These are phyloP conservation scores for Lota lota DNA, from an alignment of 2,113 vertebrate genomes.

Conservation along the genomic window DNA sequence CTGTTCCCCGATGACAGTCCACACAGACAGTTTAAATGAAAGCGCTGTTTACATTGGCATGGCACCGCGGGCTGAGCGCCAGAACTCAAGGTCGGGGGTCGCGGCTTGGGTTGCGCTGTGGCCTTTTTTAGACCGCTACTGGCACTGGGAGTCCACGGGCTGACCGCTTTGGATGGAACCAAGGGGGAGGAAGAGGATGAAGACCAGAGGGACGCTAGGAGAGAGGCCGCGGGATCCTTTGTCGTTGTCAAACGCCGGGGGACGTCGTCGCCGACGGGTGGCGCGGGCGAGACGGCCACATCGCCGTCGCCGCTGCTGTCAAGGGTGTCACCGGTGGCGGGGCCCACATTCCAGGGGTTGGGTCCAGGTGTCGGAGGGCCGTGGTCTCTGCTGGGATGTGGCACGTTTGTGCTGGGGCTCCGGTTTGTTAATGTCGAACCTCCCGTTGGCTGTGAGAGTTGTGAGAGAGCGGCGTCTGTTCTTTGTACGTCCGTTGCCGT, in stretches of 20 bases:
- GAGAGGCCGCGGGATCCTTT: constrained; percentile 18
- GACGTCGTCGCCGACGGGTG: neutral
- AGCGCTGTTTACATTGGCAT: constrained; percentile 68
- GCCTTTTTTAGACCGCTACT: constrained; percentile 14
- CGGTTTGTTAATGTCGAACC: constrained; percentile 2
- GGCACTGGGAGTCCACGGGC: neutral
- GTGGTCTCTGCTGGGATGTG: constrained; percentile 7
- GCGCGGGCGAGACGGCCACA: constrained; percentile 11
- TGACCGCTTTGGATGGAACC: neutral
- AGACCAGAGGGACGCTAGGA: neutral
- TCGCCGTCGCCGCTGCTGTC: constrained; percentile 22
- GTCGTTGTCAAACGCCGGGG: constrained; percentile 24
- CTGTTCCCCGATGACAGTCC: constrained; percentile 76
- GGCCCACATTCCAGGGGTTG: neutral
- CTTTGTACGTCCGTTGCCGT: neutral
- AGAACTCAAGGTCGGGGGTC: constrained; percentile 16
- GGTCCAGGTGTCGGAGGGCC: neutral
- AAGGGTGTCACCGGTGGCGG: neutral
- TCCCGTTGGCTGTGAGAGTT: neutral
- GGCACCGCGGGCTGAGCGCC: constrained; percentile 22
- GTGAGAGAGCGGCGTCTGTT: neutral
- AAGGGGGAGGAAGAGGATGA: neutral
- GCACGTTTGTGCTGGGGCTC: constrained; percentile 1
- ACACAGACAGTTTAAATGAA: constrained; percentile 74
- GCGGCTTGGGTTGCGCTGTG: constrained; percentile 15